Evolutionary conservation across 2,888 invertebrate genomes (phyloP), one percentile per base, ranked within the genome.

Genomic region (Heliconius erato): DNA sequence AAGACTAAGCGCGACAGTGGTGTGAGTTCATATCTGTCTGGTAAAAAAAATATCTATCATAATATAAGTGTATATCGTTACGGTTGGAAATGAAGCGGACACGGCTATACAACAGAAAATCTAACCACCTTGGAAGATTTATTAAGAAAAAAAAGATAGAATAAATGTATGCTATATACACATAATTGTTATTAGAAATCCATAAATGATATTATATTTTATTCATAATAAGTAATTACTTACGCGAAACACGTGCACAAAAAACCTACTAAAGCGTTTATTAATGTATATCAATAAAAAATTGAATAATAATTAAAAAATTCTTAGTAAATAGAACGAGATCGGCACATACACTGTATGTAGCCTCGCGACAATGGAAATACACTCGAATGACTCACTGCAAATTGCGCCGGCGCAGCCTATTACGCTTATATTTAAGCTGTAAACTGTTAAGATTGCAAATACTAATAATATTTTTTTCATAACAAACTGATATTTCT

Each of bases 401-500:
- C 83, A 88, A 87, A 87, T 88, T 88, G 87, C 88, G 87, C 79
- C 85, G 84, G 87, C 85, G 88, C 87, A 85, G 87, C 85, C 83
- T 85, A 72, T 44, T 72, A 59, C 59, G 32, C 59, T 74, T n/a
- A 32, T 32, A 35, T 59, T 74, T 32, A n/a, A 35, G 32, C 59
- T 59, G 32, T 54, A 54, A 49, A 59, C 59, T 59, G 26, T n/a
- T 54, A 63, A 63, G 16, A 63, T 76, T 63, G 32, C 63, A 63
- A 35, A 63, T 26, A 40, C 6, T 12, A 26, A 28, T 11, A 65
- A 28, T 7, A 9, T 3, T n/a, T 23, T 59, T 23, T 63, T 59
- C n/a, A 11, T 63, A 63, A n/a, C 63, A 63, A 63, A n/a, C 23
- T 11, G 11, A 23, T 63, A 63, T n/a, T 54, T 54, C 19, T 32